Conservation (phyloP, 2,888 invertebrate species). For the Pecten maximus region DNA sequence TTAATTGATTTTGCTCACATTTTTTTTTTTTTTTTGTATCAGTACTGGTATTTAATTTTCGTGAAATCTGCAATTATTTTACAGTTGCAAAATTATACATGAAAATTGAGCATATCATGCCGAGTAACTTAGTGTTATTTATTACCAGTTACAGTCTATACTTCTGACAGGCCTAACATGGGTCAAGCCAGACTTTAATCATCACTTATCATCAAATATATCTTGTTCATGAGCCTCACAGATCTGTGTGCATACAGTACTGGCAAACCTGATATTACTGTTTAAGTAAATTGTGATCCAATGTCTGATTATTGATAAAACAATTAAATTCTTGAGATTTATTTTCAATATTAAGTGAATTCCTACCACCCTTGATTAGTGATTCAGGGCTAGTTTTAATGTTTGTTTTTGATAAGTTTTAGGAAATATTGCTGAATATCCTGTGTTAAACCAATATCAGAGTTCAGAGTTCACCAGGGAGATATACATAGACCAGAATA, state of each 20-base stretch:
- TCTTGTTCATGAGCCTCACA: neutral
- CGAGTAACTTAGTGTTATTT: no score
- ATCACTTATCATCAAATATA: neutral
- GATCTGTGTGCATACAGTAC: neutral
- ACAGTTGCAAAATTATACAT: no score
- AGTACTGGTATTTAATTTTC: no score
- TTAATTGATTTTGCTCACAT: no score
- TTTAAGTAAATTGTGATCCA: neutral
- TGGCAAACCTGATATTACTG: neutral
- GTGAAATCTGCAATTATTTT: no score
- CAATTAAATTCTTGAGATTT: constrained; percentile 10
- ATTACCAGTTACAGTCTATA: no score
- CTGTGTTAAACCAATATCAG: neutral
- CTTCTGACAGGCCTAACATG: neutral
- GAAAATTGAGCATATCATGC: no score
- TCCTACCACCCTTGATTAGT: neutral
- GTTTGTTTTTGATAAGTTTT: neutral
- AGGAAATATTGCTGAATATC: neutral
- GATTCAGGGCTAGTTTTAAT: neutral
- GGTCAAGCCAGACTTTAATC: neutral
- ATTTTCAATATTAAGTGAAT: neutral
- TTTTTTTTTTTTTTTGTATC: no score
- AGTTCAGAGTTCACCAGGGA: neutral
- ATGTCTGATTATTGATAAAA: neutral
- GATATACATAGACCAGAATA: neutral